phyloP scores from a whole-genome alignment of 2,888 invertebrate species.

The Epirrhoe alternata region DNA sequence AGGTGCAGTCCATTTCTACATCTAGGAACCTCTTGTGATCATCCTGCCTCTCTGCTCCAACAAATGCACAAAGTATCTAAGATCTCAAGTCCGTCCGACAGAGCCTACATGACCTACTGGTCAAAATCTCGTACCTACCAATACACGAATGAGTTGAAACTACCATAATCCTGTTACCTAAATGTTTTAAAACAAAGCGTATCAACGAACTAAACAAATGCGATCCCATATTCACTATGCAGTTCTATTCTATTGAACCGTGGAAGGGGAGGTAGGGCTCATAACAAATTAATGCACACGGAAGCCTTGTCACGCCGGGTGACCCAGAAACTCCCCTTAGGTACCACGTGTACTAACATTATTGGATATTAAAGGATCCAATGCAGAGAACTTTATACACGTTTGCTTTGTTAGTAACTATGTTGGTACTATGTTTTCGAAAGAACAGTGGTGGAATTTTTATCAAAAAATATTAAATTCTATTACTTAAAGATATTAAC shows the following conservation, averaged over 20 bases:
- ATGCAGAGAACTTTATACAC: slow-evolving; percentile 4
- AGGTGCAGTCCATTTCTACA: too few relatives aligned
- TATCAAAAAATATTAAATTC: too few relatives aligned
- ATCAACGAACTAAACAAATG: slow-evolving; percentile 23
- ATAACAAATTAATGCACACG: slow-evolving; percentile 47
- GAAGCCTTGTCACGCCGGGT: slow-evolving; percentile 50
- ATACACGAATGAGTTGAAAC: too few relatives aligned
- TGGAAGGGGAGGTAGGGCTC: slow-evolving; percentile 32
- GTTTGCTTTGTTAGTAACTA: neutral
- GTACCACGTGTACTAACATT: slow-evolving; percentile 26
- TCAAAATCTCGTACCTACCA: too few relatives aligned
- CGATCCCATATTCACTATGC: slow-evolving; percentile 19
- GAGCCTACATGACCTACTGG: too few relatives aligned
- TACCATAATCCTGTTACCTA: too few relatives aligned
- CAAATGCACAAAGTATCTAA: too few relatives aligned
- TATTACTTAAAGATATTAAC: too few relatives aligned
- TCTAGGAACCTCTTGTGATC: too few relatives aligned
- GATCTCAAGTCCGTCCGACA: too few relatives aligned
- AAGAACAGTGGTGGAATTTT: neutral
- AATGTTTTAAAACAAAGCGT: neutral
- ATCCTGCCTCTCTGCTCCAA: too few relatives aligned
- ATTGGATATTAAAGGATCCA: slow-evolving; percentile 27
- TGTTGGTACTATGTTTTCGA: neutral
- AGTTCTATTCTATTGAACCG: slow-evolving; percentile 40
- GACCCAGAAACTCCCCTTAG: slow-evolving; percentile 60